Evolutionary conservation across 2,888 invertebrate species (phyloP).

Genomic region (Eupithecia dodoneata): DNA sequence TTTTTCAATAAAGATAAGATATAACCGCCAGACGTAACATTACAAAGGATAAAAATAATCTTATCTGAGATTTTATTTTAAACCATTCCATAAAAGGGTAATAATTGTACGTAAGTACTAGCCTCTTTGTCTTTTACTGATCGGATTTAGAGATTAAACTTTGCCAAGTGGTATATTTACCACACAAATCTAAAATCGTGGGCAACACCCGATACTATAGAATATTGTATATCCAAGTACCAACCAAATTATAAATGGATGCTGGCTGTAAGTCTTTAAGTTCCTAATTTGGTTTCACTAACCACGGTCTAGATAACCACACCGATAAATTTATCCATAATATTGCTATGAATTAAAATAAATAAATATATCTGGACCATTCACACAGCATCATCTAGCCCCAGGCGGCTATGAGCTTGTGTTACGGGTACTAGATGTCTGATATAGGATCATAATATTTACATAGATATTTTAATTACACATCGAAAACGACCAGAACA

Average conservation of each 20-base stretch:
- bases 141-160: not conserved
- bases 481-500: too few species aligned
- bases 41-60: constrained; percentile 51
- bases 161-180: not conserved
- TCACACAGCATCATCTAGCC: too few species aligned
- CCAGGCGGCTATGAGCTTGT: too few species aligned
- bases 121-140: not conserved
- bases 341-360: not conserved
- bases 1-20: constrained; percentile 66
- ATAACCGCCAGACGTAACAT: constrained; percentile 40
- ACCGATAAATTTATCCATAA: not conserved
- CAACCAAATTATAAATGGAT: not conserved
- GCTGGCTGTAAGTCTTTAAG: not conserved
- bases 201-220: not conserved
- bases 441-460: too few species aligned
- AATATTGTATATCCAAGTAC: not conserved
- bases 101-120: constrained; percentile 46
- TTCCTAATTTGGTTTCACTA: not conserved
- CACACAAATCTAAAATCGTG: not conserved
- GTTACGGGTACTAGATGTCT: too few species aligned
- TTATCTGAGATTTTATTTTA: constrained; percentile 61
- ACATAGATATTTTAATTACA: too few species aligned
- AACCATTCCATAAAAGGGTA: constrained; percentile 52
- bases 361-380: too few species aligned
- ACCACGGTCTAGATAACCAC: not conserved